Evolutionary conservation across 2,113 vertebrate species (phyloP).

Genomic region (Rhegmatorhina hoffmannsi): DNA sequence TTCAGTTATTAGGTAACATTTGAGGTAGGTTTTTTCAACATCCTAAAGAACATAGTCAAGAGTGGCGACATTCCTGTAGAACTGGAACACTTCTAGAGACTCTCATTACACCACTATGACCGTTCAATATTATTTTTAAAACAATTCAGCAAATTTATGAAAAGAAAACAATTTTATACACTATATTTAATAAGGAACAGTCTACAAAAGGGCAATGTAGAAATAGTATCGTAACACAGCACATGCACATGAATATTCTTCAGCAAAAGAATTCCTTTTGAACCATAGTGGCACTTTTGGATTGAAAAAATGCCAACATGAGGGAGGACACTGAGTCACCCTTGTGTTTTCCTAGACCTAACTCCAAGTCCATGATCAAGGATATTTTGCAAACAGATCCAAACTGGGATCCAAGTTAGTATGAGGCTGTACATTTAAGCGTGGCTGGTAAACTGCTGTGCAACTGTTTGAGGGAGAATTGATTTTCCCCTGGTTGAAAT

Average conservation of each 20-base stretch:
- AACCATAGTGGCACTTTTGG: neutral
- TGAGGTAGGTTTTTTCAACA: neutral
- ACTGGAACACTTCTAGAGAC: neutral
- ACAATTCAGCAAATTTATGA: neutral
- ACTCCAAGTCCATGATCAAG: neutral
- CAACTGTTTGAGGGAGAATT: conserved; percentile 35
- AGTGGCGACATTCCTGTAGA: neutral
- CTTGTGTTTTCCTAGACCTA: neutral
- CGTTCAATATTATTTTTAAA: neutral
- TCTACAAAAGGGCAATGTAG: neutral
- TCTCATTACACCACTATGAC: neutral
- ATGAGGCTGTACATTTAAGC: neutral
- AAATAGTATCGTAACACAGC: neutral
- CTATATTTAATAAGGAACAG: neutral
- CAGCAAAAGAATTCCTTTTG: neutral
- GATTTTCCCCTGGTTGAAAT: conserved; percentile 62
- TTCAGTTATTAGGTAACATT: neutral
- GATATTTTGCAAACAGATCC: neutral
- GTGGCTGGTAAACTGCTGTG: neutral
- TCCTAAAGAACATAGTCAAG: neutral
- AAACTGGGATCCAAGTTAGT: neutral
- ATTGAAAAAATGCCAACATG: neutral
- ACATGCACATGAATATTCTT: neutral
- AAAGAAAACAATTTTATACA: neutral
- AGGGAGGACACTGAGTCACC: neutral